Evolutionary conservation across 2,888 invertebrate genomes (phyloP), one percentile per base, ranked within the genome.

Genomic region (Leptarthrus brevirostris): DNA sequence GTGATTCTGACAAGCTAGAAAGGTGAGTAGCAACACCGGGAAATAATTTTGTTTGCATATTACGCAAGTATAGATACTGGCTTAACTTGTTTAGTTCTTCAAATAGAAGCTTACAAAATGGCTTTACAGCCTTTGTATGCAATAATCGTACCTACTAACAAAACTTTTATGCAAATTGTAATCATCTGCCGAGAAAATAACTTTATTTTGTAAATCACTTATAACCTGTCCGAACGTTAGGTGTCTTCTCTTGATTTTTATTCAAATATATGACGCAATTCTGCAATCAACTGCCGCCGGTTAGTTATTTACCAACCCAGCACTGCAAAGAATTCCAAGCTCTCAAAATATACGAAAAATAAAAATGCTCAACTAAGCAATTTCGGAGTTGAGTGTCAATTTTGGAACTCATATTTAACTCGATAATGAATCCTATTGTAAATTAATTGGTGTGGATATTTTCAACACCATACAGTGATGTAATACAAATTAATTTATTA

Each of bases 11-110:
- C 3, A 12, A 40, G n/a, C 3, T 40, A 4, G n/a, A 40, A 40
- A 40, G 40, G 40, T 40, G 40, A 40, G 40, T 40, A 40, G 40
- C 40, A 40, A 40, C 40, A 40, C n/a, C 40, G 40, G 40, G 40
- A 40, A 40, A 40, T 40, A 12, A 12, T 12, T 12, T 12, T 40
- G 10, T 30, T 30, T 30, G 30, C 30, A 30, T 30, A 30, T 30
- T 8, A 8, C 3, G 8, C 4, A 30, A 30, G 30, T 30, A 30
- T 30, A 5, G 30, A 8, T 30, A 8, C 8, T 3, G 30, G 30
- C 8, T 30, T 30, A 30, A 5, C 8, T 8, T 8, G 8, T 5
- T 30, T 5, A 30, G 3, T 30, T 30, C 8, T 30, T 30, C 30
- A 30, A 30, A 30, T 8, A n/a, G n/a, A 30, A 30, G 30, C 30